A percentile compares a stretch with the other conserved stretches of the same genome.
Conservation (phyloP, 2,113 vertebrate genomes). For the Triplophysa dalaica region DNA sequence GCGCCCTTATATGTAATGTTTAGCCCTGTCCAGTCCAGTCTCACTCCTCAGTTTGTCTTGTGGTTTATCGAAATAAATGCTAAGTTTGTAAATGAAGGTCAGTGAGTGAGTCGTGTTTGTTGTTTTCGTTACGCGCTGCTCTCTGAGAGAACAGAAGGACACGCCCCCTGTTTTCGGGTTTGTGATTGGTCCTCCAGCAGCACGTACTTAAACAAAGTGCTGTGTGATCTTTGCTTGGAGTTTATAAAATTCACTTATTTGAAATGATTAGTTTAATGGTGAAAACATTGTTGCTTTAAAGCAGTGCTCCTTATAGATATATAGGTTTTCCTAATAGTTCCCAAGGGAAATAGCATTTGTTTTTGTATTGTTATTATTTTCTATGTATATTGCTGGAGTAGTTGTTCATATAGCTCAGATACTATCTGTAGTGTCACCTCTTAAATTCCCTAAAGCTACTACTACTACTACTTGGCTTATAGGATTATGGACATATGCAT, state of each 20-base stretch:
- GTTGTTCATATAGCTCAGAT: neutral
- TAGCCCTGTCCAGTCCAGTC: neutral
- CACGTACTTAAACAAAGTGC: conserved; percentile 22
- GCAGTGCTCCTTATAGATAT: neutral
- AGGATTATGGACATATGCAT: too few species aligned
- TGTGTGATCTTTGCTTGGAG: neutral
- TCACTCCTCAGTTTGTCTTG: neutral
- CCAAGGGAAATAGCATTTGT: neutral
- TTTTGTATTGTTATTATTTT: neutral
- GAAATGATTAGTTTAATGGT: neutral
- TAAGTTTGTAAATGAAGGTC: neutral
- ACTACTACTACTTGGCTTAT: neutral
- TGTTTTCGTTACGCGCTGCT: neutral
- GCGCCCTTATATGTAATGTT: neutral
- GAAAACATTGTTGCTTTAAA: neutral
- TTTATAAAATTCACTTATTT: too few species aligned
- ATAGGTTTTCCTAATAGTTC: neutral
- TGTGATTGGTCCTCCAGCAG: conserved; percentile 45
- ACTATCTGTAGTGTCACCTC: neutral
- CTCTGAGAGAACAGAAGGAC: conserved; percentile 3
- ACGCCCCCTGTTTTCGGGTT: conserved; percentile 47
- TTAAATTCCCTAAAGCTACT: neutral
- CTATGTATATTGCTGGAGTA: neutral
- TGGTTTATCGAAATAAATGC: neutral
- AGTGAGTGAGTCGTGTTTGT: neutral